Percentiles rank a stretch among this genome's conserved stretches.
phyloP scores from a whole-genome alignment of 2,113 vertebrate species.

The Periophthalmodon schlosseri region DNA sequence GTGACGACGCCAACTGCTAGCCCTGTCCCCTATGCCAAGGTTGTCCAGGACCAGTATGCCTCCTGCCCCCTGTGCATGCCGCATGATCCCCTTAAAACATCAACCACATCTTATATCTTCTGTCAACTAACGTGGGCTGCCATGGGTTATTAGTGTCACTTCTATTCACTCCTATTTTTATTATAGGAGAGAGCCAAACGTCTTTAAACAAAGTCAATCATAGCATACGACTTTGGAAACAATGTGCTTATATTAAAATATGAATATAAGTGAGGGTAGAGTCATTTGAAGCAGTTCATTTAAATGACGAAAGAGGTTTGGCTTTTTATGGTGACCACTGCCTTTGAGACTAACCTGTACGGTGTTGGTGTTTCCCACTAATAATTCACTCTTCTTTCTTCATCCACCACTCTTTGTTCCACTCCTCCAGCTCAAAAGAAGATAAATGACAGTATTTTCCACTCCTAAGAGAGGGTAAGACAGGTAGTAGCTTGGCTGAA shows the following conservation, averaged over 20 bases:
- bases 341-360: conserved; percentile 71
- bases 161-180: conserved; percentile 48
- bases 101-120: conserved; percentile 31
- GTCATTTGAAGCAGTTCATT: not conserved
- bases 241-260: conserved; percentile 23
- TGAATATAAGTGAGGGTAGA: conserved; percentile 20
- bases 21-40: conserved; percentile 76
- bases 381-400: conserved; percentile 72
- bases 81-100: conserved; percentile 61
- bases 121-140: conserved; percentile 61
- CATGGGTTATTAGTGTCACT: conserved; percentile 51
- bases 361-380: conserved; percentile 69
- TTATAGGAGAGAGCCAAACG: conserved; percentile 72
- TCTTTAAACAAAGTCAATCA: conserved; percentile 55
- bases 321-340: conserved; percentile 49
- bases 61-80: conserved; percentile 65
- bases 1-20: conserved; percentile 97
- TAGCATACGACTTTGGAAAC: conserved; percentile 38
- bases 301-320: conserved; percentile 69
- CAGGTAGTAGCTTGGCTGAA: conserved; percentile 64
- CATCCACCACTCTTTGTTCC: conserved; percentile 67
- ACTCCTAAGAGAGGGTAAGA: conserved; percentile 78
- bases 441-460: conserved; percentile 78
- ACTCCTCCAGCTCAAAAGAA: conserved; percentile 75
- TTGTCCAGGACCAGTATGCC: conserved; percentile 72